Evolutionary conservation across 2,113 vertebrate genomes (phyloP), one percentile per base, ranked within the genome.

Genomic region (Elaphurus davidianus): DNA sequence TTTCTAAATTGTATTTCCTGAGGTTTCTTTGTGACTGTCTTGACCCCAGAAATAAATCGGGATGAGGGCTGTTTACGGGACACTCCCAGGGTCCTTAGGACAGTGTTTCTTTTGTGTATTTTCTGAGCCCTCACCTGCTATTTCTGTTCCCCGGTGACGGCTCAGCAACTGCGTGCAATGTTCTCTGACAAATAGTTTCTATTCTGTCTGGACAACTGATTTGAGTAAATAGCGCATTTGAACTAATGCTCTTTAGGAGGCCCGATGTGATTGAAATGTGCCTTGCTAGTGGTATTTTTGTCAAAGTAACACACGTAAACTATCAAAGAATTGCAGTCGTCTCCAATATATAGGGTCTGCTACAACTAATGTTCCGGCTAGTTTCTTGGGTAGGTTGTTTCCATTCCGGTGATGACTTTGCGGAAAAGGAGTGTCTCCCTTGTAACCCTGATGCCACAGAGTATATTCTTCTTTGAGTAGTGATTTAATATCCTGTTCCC

Each of bases 1-100:
- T 95, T 92, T 95, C 94, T 98, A 43, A 85, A 55, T 45, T 28
- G 3, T 59, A n/a, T 82, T 94, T 93, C 87, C 62, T 47, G 62
- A 60, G 25, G 30, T 84, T 67, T 87, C 47, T 85, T 88, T 57
- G 23, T 86, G 82, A 74, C 19, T 79, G 1, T 81, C 81, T 86
- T 54, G 71, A 91, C 21, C 52, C 67, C 36, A 84, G 88, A 89
- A 50, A 36, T 86, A 60, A 78, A 28, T 27, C 7, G 60, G 45
- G 2, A 16, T 57, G 57, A 45, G 47, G 27, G 62, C 74, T 85
- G 28, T 92, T 67, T 7, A 43, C 13, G 87, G 25, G 30, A 25
- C 12, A 2, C 21, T 60, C 21, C 6, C 82, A 17, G 67, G 23
- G 30, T 85, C 33, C 89, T 89, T 0, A 0, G 36, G 62, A 28